Base-by-base conservation (phyloP, 2,888 invertebrate genomes). In the Gastrophysa polygoni region DNA sequence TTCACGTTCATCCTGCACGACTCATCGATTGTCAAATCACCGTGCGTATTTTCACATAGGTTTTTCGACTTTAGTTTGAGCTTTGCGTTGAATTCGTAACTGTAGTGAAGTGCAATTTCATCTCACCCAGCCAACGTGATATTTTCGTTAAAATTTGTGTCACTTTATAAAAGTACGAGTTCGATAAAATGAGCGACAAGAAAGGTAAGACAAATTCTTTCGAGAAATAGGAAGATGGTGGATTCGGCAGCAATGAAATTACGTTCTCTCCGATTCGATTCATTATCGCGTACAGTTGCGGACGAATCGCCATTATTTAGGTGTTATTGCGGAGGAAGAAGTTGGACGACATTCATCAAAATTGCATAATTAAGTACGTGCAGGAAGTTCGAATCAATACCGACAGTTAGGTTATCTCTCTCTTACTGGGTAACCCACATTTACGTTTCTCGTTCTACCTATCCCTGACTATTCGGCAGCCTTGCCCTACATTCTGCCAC, bases 381-480 rank as follows among this genome's bases (percentile, higher is more conserved):
- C 80, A 80, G 80, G 80, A 80, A 78, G 78, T 79, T 77, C 74
- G 72, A 80, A 80, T 81, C 80, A 80, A 81, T 80, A 81, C 78
- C 75, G 73, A 75, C 75, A 77, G 72, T 77, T 74, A 74, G 75
- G 77, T 77, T 75, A 73, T 79, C 79, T 79, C 76, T 80, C 71
- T 81, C 79, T 76, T 57, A 73, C 68, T 74, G 75, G 73, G 75
- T 75, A 76, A 74, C 74, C 75, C 70, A 66, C 61, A 66, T n/a
- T n/a, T 66, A 63, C 56, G 14, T 38, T 48, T 48, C 77, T 79
- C 79, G 72, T 73, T 80, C 73, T 75, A 71, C 69, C 71, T 38
- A 38, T 38, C 71, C 73, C 70, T 75, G 74, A 5, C 17, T 54
- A 20, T 54, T 50, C 43, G 17, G 76, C 79, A 80, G 80, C 82